Conservation (phyloP, 2,113 vertebrate genomes). For the Microtus montanus region DNA sequence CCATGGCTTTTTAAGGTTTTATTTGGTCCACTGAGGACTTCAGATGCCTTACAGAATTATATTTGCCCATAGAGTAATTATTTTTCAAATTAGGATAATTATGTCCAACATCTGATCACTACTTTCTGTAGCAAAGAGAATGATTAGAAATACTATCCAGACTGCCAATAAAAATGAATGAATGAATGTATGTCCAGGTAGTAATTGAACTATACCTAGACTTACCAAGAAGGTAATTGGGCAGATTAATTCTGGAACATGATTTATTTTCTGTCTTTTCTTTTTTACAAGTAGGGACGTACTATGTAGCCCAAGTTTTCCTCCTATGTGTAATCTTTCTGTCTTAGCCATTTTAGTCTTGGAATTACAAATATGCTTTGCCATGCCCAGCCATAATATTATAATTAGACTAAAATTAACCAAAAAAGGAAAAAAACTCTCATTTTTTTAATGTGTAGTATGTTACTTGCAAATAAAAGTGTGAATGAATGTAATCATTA, state of each 20-base stretch:
- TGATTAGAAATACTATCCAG: slow-evolving; percentile 5
- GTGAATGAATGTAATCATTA: neutral
- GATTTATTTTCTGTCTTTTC: neutral
- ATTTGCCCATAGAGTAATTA: slow-evolving; percentile 45
- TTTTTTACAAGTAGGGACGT: neutral
- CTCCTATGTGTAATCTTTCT: neutral
- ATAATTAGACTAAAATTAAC: neutral
- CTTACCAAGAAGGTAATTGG: neutral
- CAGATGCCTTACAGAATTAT: slow-evolving; percentile 60
- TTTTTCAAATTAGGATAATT: slow-evolving; percentile 27
- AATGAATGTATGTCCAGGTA: neutral
- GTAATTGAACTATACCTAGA: neutral
- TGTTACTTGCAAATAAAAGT: neutral
- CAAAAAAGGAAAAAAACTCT: neutral
- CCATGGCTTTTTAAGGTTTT: neutral
- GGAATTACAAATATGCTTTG: neutral
- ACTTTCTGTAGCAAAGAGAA: neutral
- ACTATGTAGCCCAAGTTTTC: neutral
- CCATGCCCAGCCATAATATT: neutral
- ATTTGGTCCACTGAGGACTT: slow-evolving; percentile 22
- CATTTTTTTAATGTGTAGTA: neutral
- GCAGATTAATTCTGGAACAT: neutral
- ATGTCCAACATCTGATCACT: neutral
- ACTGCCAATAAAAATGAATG: too few species aligned
- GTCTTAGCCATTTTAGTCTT: neutral